phyloP scores from a whole-genome alignment of 2,888 invertebrate species.

The Drosophila heteroneura region DNA sequence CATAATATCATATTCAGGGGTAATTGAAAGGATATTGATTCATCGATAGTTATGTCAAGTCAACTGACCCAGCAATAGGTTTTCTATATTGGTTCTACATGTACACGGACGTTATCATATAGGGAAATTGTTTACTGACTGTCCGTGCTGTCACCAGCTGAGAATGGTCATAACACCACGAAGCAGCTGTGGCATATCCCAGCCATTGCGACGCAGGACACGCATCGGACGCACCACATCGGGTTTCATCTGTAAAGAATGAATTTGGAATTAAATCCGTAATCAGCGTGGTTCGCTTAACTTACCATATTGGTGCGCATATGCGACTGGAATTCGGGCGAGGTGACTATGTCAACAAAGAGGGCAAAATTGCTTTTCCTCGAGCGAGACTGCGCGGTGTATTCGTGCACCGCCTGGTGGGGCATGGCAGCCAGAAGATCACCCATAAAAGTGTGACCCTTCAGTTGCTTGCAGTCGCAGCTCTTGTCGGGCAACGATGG shows the following conservation, averaged over 20 bases:
- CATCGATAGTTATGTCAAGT: neutral
- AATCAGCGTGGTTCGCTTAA: neutral
- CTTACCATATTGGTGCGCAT: constrained; percentile 63
- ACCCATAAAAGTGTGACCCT: constrained; percentile 50
- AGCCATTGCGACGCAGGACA: constrained; percentile 61
- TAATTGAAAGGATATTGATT: neutral
- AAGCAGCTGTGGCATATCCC: constrained; percentile 60
- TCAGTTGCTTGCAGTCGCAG: constrained; percentile 49
- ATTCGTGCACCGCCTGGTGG: constrained; percentile 38
- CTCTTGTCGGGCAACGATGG: constrained; percentile 20
- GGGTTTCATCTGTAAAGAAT: constrained; percentile 47
- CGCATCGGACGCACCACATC: constrained; percentile 55
- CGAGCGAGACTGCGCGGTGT: constrained; percentile 5
- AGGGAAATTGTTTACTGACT: neutral
- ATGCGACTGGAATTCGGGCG: constrained; percentile 49
- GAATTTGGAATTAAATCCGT: neutral
- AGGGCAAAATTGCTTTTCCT: constrained; percentile 53
- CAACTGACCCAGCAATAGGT: constrained; percentile 8
- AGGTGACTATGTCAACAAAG: constrained; percentile 50
- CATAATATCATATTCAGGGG: neutral
- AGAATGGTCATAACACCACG: constrained; percentile 47
- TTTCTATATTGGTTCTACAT: constrained; percentile 46
- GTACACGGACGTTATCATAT: constrained; percentile 9
- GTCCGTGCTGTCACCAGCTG: constrained; percentile 47
- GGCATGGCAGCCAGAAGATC: constrained; percentile 67